Evolutionary conservation across 2,797 vertebrate genomes (phyloP).

Genomic region (Garrulus glandarius): DNA sequence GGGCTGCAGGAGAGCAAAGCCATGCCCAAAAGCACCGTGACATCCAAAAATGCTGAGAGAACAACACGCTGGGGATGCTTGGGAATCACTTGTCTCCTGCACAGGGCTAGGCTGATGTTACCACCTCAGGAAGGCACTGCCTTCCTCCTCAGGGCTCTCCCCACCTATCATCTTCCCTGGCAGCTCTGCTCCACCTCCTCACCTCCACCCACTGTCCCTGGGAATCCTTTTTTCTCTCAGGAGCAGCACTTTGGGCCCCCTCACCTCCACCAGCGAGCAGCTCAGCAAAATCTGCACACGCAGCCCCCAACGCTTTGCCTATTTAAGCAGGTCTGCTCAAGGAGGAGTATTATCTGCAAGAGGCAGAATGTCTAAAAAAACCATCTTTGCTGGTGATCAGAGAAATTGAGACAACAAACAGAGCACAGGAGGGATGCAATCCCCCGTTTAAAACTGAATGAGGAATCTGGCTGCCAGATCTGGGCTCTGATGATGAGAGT

Average conservation of each 20-base stretch:
- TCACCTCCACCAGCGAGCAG: neutral
- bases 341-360: conserved; percentile 25
- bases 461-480: conserved; percentile 1
- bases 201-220: neutral
- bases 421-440: conserved; percentile 34
- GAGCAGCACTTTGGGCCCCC: neutral
- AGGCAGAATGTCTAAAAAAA: neutral
- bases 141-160: neutral
- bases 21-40: neutral
- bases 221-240: neutral
- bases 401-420: conserved; percentile 32
- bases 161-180: neutral
- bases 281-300: neutral
- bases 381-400: conserved; percentile 8
- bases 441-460: neutral
- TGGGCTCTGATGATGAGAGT: neutral
- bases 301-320: neutral
- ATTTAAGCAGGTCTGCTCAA: neutral
- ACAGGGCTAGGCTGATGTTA: fast-evolving
- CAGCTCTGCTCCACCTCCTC: neutral
- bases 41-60: neutral
- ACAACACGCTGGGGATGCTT: neutral
- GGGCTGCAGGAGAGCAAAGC: neutral
- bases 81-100: neutral
- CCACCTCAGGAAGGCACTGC: neutral